Evolutionary conservation across 2,888 invertebrate species (phyloP), one percentile per base, ranked within the genome.

Genomic region (Ennomos erosarius): DNA sequence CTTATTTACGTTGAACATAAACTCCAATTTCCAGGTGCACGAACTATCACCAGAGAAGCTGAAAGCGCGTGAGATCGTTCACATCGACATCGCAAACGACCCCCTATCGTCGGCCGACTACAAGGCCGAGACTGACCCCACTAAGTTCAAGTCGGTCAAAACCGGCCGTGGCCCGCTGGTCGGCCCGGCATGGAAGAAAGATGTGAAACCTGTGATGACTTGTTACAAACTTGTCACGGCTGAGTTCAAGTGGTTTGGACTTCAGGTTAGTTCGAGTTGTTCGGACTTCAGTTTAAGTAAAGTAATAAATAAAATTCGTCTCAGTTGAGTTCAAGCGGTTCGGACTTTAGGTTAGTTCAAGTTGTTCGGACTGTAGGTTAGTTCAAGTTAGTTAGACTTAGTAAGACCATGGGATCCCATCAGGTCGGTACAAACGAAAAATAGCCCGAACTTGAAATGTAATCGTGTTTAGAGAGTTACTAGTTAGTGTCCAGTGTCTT

Each of bases 161-260:
- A 99, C 99, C 11, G 98, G 97, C 11, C 95, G 99, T 76, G 99
- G 99, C 9, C 99, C 99, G 39, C 94, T 99, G 56, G 87, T 93
- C 63, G 95, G 95, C 0, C 93, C 95, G 70, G 94, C 95, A 68
- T 98, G 98, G 98, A 95, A 95, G 89, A 94, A 94, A 57, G 94
- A 93, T 40, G 94, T 95, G 45, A 92, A 95, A 53, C 98, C 98
- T 12, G 96, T 99, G 63, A 99, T 99, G 99, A 99, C 98, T 51
- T 98, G 98, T 86, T 99, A 99, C 91, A 99, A 99, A 91, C 94
- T 99, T 71, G 99, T 99, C 75, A 98, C 98, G 37, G 96, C 97
- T 65, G 98, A 99, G 93, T 99, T 99, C 93, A 99, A 99, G 93
- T 99, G 99, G 99, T 99, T 98, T 81, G 99, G 99, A 55, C 93